Conservation (phyloP, 2,888 invertebrate genomes). For the Agrotis clavis region DNA sequence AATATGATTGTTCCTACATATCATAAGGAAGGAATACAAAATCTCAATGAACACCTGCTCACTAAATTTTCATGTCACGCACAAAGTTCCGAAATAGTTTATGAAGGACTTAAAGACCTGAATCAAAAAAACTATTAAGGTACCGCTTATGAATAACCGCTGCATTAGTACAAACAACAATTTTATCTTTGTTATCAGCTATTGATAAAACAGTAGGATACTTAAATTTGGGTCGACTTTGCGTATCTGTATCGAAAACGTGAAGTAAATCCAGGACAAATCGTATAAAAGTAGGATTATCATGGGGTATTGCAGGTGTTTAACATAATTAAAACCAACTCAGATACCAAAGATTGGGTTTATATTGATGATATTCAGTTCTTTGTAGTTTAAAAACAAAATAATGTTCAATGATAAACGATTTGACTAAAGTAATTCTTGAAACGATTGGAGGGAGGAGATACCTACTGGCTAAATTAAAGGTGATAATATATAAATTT, state of each 20-base stretch:
- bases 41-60: slow-evolving; percentile 74
- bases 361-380: not conserved
- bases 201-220: slow-evolving; percentile 84
- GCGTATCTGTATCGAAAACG: slow-evolving; percentile 73
- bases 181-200: slow-evolving; percentile 88
- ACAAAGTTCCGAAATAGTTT: slow-evolving; percentile 56
- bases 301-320: slow-evolving; percentile 1
- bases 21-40: slow-evolving; percentile 47
- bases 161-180: slow-evolving; percentile 78
- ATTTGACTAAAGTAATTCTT: not conserved
- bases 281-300: not conserved
- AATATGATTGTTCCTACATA: not conserved
- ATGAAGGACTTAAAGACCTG: slow-evolving; percentile 41
- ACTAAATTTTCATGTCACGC: slow-evolving; percentile 76
- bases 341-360: not conserved
- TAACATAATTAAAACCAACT: not conserved
- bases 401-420: not conserved
- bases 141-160: slow-evolving; percentile 66
- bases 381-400: not conserved
- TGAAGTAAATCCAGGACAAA: slow-evolving; percentile 40
- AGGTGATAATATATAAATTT: slow-evolving; percentile 9
- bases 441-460: too few relatives aligned
- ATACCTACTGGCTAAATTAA: not conserved
- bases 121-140: slow-evolving; percentile 48
- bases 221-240: slow-evolving; percentile 85